These are phyloP conservation scores for Diphyllodes magnificus DNA, from an alignment of 2,113 vertebrate genomes.

Conservation along the genomic window DNA sequence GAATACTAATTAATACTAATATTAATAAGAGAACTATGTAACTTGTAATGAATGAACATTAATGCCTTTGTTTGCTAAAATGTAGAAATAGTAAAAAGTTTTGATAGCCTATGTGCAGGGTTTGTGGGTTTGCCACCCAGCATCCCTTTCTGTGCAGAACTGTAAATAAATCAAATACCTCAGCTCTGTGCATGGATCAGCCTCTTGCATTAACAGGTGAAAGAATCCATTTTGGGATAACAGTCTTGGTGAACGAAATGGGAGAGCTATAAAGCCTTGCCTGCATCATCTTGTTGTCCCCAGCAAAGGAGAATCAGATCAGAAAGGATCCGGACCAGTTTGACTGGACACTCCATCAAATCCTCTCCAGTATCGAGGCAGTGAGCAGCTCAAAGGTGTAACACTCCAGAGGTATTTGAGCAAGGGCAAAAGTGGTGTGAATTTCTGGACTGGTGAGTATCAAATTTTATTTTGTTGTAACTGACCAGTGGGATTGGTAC, in stretches of 20 bases:
- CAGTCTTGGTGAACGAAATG: background rate
- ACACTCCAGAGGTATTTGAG: background rate
- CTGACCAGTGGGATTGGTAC: background rate
- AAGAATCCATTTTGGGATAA: background rate
- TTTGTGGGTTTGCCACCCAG: background rate
- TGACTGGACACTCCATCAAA: background rate
- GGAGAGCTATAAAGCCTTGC: background rate
- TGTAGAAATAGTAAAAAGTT: background rate
- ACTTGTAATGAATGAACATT: background rate
- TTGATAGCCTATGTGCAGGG: background rate
- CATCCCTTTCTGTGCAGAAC: background rate
- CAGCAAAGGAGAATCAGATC: background rate
- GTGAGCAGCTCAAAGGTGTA: background rate
- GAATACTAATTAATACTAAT: background rate
- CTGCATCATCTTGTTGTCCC: background rate
- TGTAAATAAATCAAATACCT: background rate
- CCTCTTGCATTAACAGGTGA: background rate
- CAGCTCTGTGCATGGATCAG: background rate
- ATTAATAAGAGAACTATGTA: background rate
- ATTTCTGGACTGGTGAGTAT: background rate
- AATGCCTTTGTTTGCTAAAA: background rate
- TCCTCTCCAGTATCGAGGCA: rapidly evolving
- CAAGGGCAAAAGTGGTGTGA: background rate
- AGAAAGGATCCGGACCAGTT: background rate
- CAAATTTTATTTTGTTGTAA: background rate